Percentiles rank a stretch among this genome's conserved stretches.
Conservation (phyloP, 2,797 vertebrate species). For the Lagocephalus sceleratus region DNA sequence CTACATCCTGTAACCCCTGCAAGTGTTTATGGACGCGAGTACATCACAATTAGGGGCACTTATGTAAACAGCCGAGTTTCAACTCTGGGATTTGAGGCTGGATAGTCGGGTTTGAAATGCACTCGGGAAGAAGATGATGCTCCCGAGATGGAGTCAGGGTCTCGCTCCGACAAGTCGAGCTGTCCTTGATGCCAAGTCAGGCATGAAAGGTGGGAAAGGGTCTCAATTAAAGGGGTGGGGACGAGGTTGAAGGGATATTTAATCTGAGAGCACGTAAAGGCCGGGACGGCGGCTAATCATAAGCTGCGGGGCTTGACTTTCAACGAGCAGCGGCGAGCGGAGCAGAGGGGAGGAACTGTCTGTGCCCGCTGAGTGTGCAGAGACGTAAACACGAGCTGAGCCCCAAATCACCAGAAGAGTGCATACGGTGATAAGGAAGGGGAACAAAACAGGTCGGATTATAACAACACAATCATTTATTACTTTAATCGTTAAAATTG, state of each 20-base stretch:
- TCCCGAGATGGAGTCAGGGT: conserved; percentile 12
- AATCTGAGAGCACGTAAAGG: conserved; percentile 47
- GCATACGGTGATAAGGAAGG: no score
- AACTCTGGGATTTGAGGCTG: not conserved
- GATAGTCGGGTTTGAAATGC: no score
- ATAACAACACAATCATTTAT: no score
- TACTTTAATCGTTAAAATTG: no score
- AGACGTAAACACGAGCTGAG: conserved; percentile 40
- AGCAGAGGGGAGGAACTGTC: conserved; percentile 50
- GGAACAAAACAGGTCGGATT: no score
- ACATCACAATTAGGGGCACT: conserved; percentile 36
- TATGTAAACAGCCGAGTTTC: conserved; percentile 35
- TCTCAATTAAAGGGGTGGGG: conserved; percentile 59
- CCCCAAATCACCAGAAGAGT: conserved; percentile 7
- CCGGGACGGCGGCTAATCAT: conserved; percentile 51
- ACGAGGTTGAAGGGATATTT: conserved; percentile 49
- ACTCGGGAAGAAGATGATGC: not conserved
- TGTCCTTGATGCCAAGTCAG: conserved; percentile 65
- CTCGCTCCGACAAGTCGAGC: conserved; percentile 52
- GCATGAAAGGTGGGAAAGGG: conserved; percentile 56
- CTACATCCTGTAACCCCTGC: conserved; percentile 42
- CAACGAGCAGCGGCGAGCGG: conserved; percentile 43
- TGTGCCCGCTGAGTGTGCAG: conserved; percentile 19
- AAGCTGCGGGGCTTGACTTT: conserved; percentile 50
- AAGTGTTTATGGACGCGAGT: conserved; percentile 52